These are phyloP conservation scores for Aegithalos caudatus DNA, from an alignment of 2,113 vertebrate genomes.

Conservation along the genomic window DNA sequence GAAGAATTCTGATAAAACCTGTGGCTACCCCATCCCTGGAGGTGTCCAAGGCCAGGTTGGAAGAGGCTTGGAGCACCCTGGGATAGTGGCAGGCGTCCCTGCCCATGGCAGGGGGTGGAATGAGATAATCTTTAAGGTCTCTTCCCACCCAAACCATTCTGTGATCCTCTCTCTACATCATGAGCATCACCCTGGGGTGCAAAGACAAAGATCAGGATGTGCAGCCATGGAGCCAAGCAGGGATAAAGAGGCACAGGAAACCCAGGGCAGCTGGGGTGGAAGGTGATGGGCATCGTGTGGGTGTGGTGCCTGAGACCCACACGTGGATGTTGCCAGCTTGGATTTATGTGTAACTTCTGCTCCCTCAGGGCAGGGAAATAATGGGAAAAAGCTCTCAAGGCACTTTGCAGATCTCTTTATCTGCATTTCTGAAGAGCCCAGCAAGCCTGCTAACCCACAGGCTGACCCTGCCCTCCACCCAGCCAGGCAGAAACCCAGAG, in stretches of 20 bases:
- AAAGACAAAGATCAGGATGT: neutral
- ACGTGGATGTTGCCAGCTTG: neutral
- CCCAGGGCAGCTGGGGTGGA: neutral
- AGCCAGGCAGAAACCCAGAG: neutral
- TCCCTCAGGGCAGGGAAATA: neutral
- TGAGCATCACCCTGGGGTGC: neutral
- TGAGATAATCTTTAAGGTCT: fast-evolving
- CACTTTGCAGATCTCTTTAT: neutral
- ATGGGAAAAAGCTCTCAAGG: neutral
- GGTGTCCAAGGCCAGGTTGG: neutral
- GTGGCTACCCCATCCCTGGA: neutral
- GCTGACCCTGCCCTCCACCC: neutral
- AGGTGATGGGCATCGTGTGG: fast-evolving
- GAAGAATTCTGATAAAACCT: neutral
- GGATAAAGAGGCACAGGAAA: neutral
- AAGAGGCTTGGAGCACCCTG: fast-evolving
- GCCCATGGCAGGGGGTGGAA: neutral
- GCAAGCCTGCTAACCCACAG: neutral
- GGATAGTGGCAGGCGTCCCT: neutral
- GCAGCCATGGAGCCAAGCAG: neutral
- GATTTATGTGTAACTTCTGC: neutral
- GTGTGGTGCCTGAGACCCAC: neutral
- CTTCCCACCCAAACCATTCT: neutral
- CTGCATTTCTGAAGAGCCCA: neutral
- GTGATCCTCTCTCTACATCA: fast-evolving